Percentiles rank a stretch among this genome's conserved stretches.
phyloP scores from a whole-genome alignment of 1,140 invertebrate genomes.

The Zaprionus vittiger region DNA sequence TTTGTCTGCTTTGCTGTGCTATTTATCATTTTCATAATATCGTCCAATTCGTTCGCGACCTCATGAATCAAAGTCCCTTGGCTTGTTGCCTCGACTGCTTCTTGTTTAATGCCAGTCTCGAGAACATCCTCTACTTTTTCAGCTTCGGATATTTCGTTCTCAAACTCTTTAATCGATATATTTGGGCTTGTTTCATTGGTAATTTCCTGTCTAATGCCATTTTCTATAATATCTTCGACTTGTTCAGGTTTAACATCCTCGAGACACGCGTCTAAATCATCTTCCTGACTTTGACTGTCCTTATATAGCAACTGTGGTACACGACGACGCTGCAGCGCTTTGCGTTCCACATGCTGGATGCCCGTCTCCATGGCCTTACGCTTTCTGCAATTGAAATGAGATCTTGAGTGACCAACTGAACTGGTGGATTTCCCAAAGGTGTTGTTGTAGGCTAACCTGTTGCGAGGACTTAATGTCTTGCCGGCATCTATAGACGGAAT shows the following conservation, averaged over 20 bases:
- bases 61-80: not conserved
- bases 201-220: not conserved
- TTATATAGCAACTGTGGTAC: constrained; percentile 48
- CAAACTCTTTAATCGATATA: not conserved
- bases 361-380: constrained; percentile 32
- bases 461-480: constrained; percentile 24
- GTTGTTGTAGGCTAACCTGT: constrained; percentile 26
- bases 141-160: not conserved
- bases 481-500: not conserved
- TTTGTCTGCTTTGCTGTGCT: constrained; percentile 3
- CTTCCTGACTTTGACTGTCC: constrained; percentile 66
- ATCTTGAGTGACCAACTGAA: not conserved
- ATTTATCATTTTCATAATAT: constrained; percentile 30
- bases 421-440: too few relatives aligned
- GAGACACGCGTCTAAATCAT: not conserved
- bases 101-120: not conserved
- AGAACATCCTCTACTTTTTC: not conserved
- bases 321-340: constrained; percentile 35
- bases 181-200: not conserved
- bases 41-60: constrained; percentile 2
- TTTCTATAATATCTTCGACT: not conserved
- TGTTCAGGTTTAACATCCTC: not conserved
- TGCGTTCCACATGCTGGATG: constrained; percentile 43
- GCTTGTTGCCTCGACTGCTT: not conserved
- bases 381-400: constrained; percentile 31